A percentile compares a stretch with the other conserved stretches of the same genome.
phyloP scores from a whole-genome alignment of 2,888 invertebrate species.

The Aradus depressus region DNA sequence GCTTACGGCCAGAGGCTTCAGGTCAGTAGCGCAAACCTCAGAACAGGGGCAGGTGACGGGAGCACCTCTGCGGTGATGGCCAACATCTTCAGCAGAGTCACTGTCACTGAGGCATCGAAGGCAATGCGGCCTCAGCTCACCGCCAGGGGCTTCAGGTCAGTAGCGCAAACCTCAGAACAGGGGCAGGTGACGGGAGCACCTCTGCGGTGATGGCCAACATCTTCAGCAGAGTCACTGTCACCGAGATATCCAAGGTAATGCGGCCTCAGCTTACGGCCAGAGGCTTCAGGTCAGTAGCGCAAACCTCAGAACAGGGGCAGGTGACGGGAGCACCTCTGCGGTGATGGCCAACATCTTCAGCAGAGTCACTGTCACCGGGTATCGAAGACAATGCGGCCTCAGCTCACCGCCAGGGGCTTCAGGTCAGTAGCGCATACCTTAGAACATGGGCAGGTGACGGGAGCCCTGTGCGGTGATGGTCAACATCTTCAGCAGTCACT shows the following conservation, averaged over 20 bases:
- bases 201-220: slow-evolving; percentile 66
- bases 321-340: slow-evolving; percentile 87
- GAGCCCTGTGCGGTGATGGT: too few relatives aligned
- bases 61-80: slow-evolving; percentile 75
- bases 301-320: too few relatives aligned
- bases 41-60: slow-evolving; percentile 97
- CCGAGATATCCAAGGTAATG: slow-evolving; percentile 88
- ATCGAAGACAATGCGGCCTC: slow-evolving; percentile 75
- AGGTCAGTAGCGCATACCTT: too few relatives aligned
- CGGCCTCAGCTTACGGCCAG: slow-evolving; percentile 60
- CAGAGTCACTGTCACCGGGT: slow-evolving; percentile 76
- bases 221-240: slow-evolving; percentile 66
- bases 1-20: slow-evolving; percentile 62
- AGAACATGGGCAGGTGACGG: too few relatives aligned
- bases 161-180: slow-evolving; percentile 56
- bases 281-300: slow-evolving; percentile 68
- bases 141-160: slow-evolving; percentile 65
- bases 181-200: slow-evolving; percentile 92
- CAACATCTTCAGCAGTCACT: too few relatives aligned
- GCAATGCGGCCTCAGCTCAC: slow-evolving; percentile 75
- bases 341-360: slow-evolving; percentile 63
- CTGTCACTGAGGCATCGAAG: slow-evolving; percentile 83
- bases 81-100: slow-evolving; percentile 57
- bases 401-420: slow-evolving; percentile 64
- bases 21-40: too few relatives aligned